These are phyloP conservation scores for Crematogaster levior DNA, from an alignment of 2,888 invertebrate species.

Conservation along the genomic window DNA sequence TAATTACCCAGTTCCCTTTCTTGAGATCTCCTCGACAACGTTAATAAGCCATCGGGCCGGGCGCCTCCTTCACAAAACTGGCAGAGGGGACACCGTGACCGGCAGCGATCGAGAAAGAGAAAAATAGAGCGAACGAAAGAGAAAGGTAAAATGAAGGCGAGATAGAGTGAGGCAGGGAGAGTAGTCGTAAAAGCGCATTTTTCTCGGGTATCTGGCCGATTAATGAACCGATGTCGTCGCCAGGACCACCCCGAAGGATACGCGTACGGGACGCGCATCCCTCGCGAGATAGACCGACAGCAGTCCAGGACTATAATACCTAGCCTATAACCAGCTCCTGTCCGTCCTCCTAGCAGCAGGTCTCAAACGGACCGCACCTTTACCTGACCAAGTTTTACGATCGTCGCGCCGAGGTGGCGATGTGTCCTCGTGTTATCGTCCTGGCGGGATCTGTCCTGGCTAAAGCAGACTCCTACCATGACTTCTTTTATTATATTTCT, in stretches of 20 bases:
- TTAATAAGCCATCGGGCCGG: constrained; percentile 34
- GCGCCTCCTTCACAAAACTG: constrained; percentile 37
- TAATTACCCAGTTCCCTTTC: constrained; percentile 31
- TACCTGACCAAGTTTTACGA: constrained; percentile 85
- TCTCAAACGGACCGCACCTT: constrained; percentile 83
- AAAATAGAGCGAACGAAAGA: not conserved
- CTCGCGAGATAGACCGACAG: constrained; percentile 68
- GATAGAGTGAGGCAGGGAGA: constrained; percentile 34
- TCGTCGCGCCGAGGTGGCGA: constrained; percentile 85
- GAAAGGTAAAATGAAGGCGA: not conserved
- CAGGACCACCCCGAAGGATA: constrained; percentile 83
- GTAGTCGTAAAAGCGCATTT: constrained; percentile 78
- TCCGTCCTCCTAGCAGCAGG: constrained; percentile 74
- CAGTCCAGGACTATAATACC: constrained; percentile 78
- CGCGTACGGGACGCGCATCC: constrained; percentile 74
- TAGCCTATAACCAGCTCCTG: constrained; percentile 81
- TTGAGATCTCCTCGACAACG: constrained; percentile 20
- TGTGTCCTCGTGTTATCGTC: constrained; percentile 85
- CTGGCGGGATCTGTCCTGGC: constrained; percentile 80
- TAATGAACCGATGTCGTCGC: constrained; percentile 84
- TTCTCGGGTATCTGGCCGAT: constrained; percentile 83
- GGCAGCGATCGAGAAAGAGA: constrained; percentile 15
- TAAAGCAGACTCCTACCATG: constrained; percentile 74
- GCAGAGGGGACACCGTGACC: constrained; percentile 9
- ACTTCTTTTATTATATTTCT: constrained; percentile 72